These are phyloP conservation scores for Diplodus puntazzo DNA, from an alignment of 2,797 vertebrate species.

Conservation along the genomic window DNA sequence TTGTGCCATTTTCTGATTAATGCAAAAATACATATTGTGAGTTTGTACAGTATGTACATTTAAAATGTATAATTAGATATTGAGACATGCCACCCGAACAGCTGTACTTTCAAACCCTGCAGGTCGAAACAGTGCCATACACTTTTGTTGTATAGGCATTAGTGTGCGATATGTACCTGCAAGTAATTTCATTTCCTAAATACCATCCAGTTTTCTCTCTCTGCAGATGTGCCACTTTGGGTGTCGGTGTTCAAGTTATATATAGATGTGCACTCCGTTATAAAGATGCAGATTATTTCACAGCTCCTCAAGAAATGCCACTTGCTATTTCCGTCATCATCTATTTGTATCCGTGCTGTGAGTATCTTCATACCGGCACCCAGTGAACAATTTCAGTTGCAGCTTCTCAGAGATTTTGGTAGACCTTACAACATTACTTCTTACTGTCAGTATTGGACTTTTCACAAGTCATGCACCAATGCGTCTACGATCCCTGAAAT, in stretches of 20 bases:
- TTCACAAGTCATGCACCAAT: not conserved
- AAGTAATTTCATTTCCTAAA: not conserved
- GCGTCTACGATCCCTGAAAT: conserved; percentile 21
- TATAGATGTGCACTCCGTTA: not conserved
- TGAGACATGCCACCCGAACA: not conserved
- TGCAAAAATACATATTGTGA: conserved; percentile 21
- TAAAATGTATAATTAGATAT: conserved; percentile 5
- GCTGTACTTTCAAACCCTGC: not conserved
- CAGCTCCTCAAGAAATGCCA: conserved; percentile 6
- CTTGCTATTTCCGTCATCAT: not conserved
- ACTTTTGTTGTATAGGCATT: conserved; percentile 11
- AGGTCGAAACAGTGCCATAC: not conserved
- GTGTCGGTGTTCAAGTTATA: conserved; percentile 24
- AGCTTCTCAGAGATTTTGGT: conserved; percentile 4
- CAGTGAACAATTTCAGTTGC: not conserved
- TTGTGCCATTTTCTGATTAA: conserved; percentile 7
- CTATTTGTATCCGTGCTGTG: not conserved
- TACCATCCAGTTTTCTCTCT: not conserved
- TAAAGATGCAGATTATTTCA: not conserved
- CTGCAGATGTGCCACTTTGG: conserved; percentile 21
- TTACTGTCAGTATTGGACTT: not conserved
- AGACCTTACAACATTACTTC: not conserved
- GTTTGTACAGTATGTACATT: conserved; percentile 26
- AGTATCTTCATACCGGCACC: not conserved
- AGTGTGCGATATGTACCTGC: not conserved